Base-by-base conservation (phyloP, 2,888 invertebrate genomes). In the Caenorhabditis drosophilae region DNA sequence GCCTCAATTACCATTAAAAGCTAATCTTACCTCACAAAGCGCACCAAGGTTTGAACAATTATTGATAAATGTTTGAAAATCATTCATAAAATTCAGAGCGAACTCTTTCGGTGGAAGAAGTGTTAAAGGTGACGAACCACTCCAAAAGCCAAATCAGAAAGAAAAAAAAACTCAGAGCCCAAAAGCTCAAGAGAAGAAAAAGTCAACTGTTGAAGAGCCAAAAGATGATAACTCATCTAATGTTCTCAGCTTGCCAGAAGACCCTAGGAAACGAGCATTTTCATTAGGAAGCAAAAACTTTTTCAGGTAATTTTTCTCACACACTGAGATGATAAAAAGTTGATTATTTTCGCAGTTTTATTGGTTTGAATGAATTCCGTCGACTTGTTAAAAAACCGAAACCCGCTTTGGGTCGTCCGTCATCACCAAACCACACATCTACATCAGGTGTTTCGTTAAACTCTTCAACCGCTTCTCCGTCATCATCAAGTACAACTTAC, bases 231-330 rank as follows among this genome's bases (percentile, higher is more conserved):
- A 42, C 20, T 15, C 36, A 1, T 36, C 56, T 0, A 48, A 49
- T n/a, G n/a, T n/a, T n/a, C n/a, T n/a, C 7, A 60, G 45, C 20
- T 44, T 69, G n/a, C 67, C 71, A 11, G 36, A 49, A n/a, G 77
- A 76, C 34, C 60, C 73, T 3, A 45, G 79, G 20, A 71, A 76
- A 51, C 46, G 79, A 36, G 74, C 78, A 4, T 77, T 79, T 51
- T 78, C 78, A 7, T 59, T 79, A 16, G 79, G 79, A 18, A 75
- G 73, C 47, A 69, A 71, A 18, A 51, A 49, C 26, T 75, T 76
- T 55, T 61, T 77, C 49, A 64, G 60, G 77, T 77, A 53, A 45
- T 70, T 44, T 50, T 20, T 12, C 7, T 1, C 3, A 36, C 12
- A 12, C 26, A 7, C 6, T n/a, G n/a, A 18, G 9, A 15, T 16